Evolutionary conservation across 1,140 invertebrate species (phyloP), one percentile per base, ranked within the genome.

Genomic region (Tyrophagus putrescentiae): DNA sequence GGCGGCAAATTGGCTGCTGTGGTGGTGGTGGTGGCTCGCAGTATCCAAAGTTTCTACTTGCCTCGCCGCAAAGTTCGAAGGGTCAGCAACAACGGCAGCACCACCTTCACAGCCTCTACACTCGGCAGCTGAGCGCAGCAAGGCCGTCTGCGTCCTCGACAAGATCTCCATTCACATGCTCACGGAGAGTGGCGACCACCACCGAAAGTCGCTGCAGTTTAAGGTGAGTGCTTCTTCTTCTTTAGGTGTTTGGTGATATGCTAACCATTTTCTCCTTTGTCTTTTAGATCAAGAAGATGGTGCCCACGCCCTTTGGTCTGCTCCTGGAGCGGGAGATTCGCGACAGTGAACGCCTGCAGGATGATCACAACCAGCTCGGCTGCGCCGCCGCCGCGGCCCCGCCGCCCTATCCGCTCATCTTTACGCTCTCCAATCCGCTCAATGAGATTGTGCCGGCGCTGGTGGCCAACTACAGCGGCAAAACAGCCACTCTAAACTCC

Each of bases 381-480:
- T n/a, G n/a, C n/a, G n/a, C n/a, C n/a, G n/a, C n/a, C n/a, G n/a
- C n/a, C n/a, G n/a, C n/a, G n/a, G n/a, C n/a, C n/a, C n/a, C n/a
- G n/a, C n/a, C n/a, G n/a, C 41, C 42, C 39, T 41, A 32, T 11
- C 82, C 84, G 1, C 80, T 80, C 1, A 75, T 86, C 42, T 93
- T 87, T 72, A 88, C 86, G 31, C 72, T 93, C 64, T 76, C 82
- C 23, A 87, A 93, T 77, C 87, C 88, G 1, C 73, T 93, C 31
- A 84, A 92, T 73, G 89, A 93, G 74, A 83, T 91, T 31, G 81
- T 82, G 57, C 88, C 88, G 4, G 78, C 92, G 31, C 74, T 90
- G 5, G 78, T 84, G 57, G 65, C 66, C 34, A 85, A 83, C 67
- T 50, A 25, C 33, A 21, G 5, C 21, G 25, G 27, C 33, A 58